These are phyloP conservation scores for Myotis brandtii DNA, from an alignment of 2,113 vertebrate species.

Conservation along the genomic window DNA sequence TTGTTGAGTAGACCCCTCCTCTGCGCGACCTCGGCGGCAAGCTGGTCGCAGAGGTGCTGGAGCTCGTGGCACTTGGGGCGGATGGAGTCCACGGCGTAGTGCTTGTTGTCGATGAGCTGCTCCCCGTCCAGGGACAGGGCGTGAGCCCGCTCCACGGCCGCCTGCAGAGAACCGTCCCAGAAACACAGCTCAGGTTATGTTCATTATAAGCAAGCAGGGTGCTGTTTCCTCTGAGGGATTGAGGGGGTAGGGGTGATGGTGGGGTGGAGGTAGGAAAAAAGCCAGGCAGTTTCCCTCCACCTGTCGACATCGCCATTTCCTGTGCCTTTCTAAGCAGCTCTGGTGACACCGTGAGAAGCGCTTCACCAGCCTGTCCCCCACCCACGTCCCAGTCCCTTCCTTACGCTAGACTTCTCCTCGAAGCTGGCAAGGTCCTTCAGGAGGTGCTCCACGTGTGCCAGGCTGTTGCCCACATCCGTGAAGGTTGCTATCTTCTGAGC, in stretches of 20 bases:
- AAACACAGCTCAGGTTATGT: not conserved
- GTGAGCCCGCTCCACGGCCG: constrained; percentile 87
- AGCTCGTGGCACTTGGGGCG: constrained; percentile 95
- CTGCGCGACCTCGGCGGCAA: constrained; percentile 81
- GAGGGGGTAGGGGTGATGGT: not conserved
- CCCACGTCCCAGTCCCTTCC: constrained; percentile 80
- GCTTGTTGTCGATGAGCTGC: constrained; percentile 90
- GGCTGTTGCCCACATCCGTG: constrained; percentile 94
- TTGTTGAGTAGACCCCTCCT: constrained; percentile 89
- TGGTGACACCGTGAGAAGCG: fast-evolving
- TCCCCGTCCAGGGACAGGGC: constrained; percentile 90
- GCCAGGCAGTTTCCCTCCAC: too few relatives aligned
- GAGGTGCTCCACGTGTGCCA: constrained; percentile 92
- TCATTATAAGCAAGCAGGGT: not conserved
- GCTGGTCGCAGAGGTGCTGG: constrained; percentile 85
- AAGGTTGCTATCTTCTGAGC: constrained; percentile 91
- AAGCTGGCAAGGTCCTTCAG: constrained; percentile 91
- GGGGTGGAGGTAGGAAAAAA: too few relatives aligned
- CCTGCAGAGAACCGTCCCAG: constrained; percentile 82
- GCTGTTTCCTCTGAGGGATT: too few relatives aligned
- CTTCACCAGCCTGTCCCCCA: fast-evolving
- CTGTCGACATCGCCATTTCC: not conserved
- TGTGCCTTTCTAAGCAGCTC: not conserved
- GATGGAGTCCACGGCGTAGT: constrained; percentile 97
- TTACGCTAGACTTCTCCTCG: constrained; percentile 92